Percentiles rank a stretch among this genome's conserved stretches.
These are phyloP conservation scores for Brachionichthys hirsutus DNA, from an alignment of 2,113 vertebrate genomes.

Conservation along the genomic window DNA sequence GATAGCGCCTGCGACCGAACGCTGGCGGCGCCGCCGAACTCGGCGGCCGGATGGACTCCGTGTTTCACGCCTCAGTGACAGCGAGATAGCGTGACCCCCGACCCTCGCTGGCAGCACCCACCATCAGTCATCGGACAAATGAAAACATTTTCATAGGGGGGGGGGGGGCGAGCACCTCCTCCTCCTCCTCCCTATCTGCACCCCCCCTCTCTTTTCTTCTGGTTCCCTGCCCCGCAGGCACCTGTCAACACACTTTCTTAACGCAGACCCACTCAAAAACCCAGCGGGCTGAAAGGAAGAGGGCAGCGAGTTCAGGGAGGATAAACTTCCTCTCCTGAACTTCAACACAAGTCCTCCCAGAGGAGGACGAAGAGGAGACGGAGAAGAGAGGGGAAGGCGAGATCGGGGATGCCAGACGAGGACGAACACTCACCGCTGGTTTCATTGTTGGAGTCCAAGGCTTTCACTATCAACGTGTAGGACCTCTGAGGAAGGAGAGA, in stretches of 20 bases:
- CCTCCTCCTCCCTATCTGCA: slow-evolving; percentile 34
- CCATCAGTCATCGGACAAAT: slow-evolving; percentile 72
- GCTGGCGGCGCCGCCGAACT: slow-evolving; percentile 16
- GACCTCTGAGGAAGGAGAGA: slow-evolving; percentile 87
- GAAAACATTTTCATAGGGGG: slow-evolving; percentile 76
- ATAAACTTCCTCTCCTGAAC: slow-evolving; percentile 67
- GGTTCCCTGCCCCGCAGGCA: slow-evolving; percentile 59
- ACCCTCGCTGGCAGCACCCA: slow-evolving; percentile 72
- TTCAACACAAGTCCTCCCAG: slow-evolving; percentile 40
- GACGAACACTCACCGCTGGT: slow-evolving; percentile 82
- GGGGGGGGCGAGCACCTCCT: slow-evolving; percentile 27
- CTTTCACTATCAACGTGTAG: slow-evolving; percentile 95
- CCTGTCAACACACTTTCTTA: slow-evolving; percentile 73
- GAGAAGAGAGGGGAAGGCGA: not conserved
- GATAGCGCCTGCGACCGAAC: slow-evolving; percentile 2
- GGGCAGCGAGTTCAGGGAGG: slow-evolving; percentile 54
- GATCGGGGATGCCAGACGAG: slow-evolving; percentile 39
- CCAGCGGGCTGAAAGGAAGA: slow-evolving; percentile 42
- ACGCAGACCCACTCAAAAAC: slow-evolving; percentile 34
- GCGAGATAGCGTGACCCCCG: slow-evolving; percentile 61
- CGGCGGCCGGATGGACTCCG: slow-evolving; percentile 40
- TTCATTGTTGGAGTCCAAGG: slow-evolving; percentile 93
- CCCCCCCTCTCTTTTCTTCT: slow-evolving; percentile 8
- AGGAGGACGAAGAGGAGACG: slow-evolving; percentile 22
- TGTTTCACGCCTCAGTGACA: slow-evolving; percentile 59